Conservation (phyloP, 1,140 invertebrate species). For the Hycleus phaleratus region DNA sequence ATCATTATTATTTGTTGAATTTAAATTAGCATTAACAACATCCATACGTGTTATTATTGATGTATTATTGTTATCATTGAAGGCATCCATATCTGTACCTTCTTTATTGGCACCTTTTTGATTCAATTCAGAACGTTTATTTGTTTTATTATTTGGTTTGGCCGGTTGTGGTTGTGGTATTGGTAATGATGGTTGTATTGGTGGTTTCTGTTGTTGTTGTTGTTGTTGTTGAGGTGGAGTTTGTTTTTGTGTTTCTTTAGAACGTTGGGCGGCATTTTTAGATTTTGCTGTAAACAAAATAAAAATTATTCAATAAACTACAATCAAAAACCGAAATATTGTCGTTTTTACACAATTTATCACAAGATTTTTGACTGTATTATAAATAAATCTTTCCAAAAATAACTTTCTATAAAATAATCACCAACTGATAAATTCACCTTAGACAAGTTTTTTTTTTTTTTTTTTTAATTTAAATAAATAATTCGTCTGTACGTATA, state of each 20-base stretch:
- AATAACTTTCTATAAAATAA: not conserved
- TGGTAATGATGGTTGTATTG: conserved; percentile 1
- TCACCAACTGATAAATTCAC: no score
- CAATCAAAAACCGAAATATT: not conserved
- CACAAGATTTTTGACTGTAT: not conserved
- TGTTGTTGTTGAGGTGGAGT: not conserved
- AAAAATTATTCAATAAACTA: not conserved
- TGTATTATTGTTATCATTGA: conserved; percentile 29
- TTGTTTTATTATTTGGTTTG: conserved; percentile 31
- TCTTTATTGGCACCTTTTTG: conserved; percentile 40
- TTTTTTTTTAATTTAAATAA: no score
- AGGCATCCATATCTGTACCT: conserved; percentile 43
- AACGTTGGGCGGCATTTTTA: conserved; percentile 24
- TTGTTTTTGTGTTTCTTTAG: conserved; percentile 17
- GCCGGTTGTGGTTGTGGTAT: conserved; percentile 29
- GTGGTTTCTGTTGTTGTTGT: conserved; percentile 8
- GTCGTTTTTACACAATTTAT: not conserved
- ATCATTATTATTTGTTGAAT: not conserved
- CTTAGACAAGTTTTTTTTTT: no score
- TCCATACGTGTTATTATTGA: not conserved
- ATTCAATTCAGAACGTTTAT: conserved; percentile 39
- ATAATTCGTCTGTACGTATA: no score
- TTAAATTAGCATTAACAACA: not conserved
- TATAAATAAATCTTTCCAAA: not conserved
- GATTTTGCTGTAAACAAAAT: conserved; percentile 30